These are phyloP conservation scores for Sitta carolinensis DNA, from an alignment of 2,797 vertebrate species.

Conservation along the genomic window DNA sequence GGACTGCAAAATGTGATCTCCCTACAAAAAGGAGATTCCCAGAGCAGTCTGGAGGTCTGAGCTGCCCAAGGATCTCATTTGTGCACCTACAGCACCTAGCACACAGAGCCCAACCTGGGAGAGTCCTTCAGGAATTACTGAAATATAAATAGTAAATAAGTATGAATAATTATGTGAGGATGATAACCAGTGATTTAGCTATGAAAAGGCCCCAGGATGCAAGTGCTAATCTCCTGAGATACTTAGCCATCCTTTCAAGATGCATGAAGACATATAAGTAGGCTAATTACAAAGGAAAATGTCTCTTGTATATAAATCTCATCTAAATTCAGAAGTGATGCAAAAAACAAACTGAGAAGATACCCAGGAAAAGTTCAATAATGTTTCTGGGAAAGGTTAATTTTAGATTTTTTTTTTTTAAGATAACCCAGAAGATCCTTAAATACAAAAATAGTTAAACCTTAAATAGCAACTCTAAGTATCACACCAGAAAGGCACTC, in stretches of 20 bases:
- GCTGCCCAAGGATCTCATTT: neutral
- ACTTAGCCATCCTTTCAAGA: constrained; percentile 53
- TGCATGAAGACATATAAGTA: constrained; percentile 41
- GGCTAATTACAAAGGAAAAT: constrained; percentile 64
- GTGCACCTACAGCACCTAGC: neutral
- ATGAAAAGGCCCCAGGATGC: constrained; percentile 29
- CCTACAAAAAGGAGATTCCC: neutral
- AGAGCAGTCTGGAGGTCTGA: neutral
- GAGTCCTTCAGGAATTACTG: neutral
- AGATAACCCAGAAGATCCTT: constrained; percentile 18
- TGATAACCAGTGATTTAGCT: constrained; percentile 47
- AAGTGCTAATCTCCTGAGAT: constrained; percentile 45
- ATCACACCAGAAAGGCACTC: constrained; percentile 4
- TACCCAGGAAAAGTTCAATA: constrained; percentile 35
- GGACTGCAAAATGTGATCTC: neutral
- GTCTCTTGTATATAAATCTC: constrained; percentile 40
- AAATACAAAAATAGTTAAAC: constrained; percentile 25
- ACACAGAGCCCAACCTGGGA: neutral
- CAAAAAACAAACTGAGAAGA: constrained; percentile 38
- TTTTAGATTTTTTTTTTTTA: constrained; percentile 9
- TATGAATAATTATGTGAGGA: constrained; percentile 50
- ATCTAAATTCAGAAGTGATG: constrained; percentile 52
- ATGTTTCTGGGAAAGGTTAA: constrained; percentile 17
- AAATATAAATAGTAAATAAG: constrained; percentile 62
- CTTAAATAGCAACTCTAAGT: constrained; percentile 32